Conservation (phyloP, 1,140 invertebrate species). For the Acyrthosiphon pisum region DNA sequence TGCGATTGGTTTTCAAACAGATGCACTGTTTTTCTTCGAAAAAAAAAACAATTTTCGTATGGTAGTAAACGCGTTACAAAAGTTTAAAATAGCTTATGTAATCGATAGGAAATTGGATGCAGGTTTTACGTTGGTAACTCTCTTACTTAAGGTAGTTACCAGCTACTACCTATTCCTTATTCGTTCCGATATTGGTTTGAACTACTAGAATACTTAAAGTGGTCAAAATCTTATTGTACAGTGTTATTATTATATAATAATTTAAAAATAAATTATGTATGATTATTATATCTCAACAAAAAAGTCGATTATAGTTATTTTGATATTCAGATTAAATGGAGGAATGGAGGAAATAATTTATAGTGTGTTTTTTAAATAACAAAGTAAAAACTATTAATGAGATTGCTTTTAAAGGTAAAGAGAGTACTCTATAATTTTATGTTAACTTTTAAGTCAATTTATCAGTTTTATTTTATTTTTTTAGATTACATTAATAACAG, state of each 20-base stretch:
- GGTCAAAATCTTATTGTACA: too few relatives aligned
- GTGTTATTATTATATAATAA: too few relatives aligned
- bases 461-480: neutral
- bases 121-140: neutral
- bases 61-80: neutral
- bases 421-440: too few relatives aligned
- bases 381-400: neutral
- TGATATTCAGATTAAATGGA: neutral
- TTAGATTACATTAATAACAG: neutral
- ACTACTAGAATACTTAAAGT: too few relatives aligned
- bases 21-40: neutral
- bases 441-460: neutral
- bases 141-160: too few relatives aligned
- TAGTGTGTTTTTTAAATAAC: neutral
- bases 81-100: neutral
- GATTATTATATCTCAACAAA: too few relatives aligned
- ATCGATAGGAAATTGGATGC: neutral
- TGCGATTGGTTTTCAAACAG: neutral
- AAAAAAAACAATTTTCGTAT: neutral
- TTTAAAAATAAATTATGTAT: too few relatives aligned
- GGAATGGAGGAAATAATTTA: rapidly evolving
- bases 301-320: neutral
- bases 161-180: too few relatives aligned
- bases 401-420: neutral
- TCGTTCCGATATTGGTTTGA: too few relatives aligned